phyloP scores from a whole-genome alignment of 2,113 vertebrate genomes.

The Monopterus albus region DNA sequence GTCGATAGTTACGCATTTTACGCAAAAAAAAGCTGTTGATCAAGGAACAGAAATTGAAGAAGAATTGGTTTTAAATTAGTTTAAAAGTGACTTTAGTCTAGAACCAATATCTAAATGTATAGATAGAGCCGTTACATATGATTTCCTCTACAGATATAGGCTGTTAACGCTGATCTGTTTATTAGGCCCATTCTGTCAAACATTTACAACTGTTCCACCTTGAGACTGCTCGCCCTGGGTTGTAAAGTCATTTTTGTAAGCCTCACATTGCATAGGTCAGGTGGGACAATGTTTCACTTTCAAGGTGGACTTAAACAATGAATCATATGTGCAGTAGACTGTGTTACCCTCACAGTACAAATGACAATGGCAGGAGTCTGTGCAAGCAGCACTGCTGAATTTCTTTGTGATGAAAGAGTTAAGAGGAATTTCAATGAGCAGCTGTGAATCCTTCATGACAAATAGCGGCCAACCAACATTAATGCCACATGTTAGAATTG shows the following conservation, averaged over 20 bases:
- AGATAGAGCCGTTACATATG: too few relatives aligned
- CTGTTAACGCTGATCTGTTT: background rate
- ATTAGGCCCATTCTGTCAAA: slow-evolving; percentile 55
- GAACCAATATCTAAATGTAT: background rate
- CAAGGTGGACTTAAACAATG: too few relatives aligned
- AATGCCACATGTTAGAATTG: background rate
- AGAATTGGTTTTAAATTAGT: background rate
- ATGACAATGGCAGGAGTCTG: background rate
- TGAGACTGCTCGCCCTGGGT: background rate
- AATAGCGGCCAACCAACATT: slow-evolving; percentile 11
- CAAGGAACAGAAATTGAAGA: background rate
- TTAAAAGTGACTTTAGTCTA: background rate
- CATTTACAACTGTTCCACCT: slow-evolving; percentile 55
- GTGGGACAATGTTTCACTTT: slow-evolving; percentile 61
- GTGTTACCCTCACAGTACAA: background rate
- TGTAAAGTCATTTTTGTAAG: slow-evolving; percentile 48
- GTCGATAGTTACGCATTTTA: slow-evolving; percentile 27
- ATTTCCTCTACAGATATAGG: background rate
- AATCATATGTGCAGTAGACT: too few relatives aligned
- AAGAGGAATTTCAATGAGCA: slow-evolving; percentile 40
- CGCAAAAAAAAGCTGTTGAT: slow-evolving; percentile 50
- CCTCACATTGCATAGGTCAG: slow-evolving; percentile 15
- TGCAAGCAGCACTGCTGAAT: slow-evolving; percentile 4
- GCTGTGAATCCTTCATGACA: background rate
- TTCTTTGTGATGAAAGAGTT: slow-evolving; percentile 28